Evolutionary conservation across 2,797 vertebrate species (phyloP).

Genomic region (Vipera latastei): DNA sequence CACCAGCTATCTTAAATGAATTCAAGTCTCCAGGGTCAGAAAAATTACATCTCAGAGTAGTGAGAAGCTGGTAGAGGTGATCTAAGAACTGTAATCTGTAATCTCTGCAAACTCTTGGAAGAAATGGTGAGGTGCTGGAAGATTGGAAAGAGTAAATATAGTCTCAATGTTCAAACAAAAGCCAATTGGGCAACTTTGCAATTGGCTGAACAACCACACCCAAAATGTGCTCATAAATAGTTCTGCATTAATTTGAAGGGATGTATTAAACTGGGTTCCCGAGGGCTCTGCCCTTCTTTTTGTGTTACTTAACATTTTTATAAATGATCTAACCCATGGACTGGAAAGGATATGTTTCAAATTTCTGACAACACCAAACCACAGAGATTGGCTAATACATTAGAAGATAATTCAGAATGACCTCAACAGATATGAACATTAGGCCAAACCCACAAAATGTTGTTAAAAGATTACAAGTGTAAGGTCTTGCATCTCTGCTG

Average conservation of each 20-base stretch:
- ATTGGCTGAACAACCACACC: background rate
- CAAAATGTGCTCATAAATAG: background rate
- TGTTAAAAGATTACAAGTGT: background rate
- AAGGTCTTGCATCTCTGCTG: background rate
- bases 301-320: background rate
- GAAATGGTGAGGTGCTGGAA: background rate
- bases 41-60: background rate
- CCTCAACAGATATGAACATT: background rate
- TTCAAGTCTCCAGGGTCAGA: background rate
- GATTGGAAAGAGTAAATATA: background rate
- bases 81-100: background rate
- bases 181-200: background rate
- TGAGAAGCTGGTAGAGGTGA: background rate
- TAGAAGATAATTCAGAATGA: background rate
- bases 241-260: background rate
- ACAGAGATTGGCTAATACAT: background rate
- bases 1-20: background rate
- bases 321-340: background rate
- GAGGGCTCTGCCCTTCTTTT: background rate
- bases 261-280: background rate
- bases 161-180: background rate
- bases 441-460: background rate
- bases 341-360: background rate
- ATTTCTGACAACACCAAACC: background rate
- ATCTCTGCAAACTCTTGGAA: background rate